A percentile compares a stretch with the other conserved stretches of the same genome.
Evolutionary conservation across 2,888 invertebrate species (phyloP).

Genomic region (Girardia tigrina): DNA sequence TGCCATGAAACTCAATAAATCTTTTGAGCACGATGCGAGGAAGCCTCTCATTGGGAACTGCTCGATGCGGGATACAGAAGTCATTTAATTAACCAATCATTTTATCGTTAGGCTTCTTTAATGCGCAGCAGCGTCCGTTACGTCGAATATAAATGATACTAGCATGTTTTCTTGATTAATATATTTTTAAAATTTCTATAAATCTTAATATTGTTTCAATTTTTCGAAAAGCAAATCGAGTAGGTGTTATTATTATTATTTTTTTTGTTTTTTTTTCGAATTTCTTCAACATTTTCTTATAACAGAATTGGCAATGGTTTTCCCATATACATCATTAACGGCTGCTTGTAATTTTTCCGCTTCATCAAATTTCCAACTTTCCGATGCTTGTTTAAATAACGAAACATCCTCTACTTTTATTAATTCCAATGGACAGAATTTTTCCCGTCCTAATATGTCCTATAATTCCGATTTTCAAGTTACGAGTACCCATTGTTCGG

Average conservation of each 20-base stretch:
- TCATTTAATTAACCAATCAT: conserved; percentile 17
- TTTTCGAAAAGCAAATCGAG: too few species aligned
- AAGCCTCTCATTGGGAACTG: conserved; percentile 15
- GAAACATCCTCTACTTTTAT: not conserved
- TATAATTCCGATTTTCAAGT: conserved; percentile 11
- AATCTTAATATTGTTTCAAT: too few species aligned
- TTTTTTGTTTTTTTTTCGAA: too few species aligned
- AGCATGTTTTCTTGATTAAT: too few species aligned
- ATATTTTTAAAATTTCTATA: too few species aligned
- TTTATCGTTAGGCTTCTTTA: not conserved
- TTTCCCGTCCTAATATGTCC: not conserved
- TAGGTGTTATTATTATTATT: too few species aligned
- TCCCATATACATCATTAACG: not conserved
- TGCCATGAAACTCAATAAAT: conserved; percentile 20
- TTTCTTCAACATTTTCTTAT: too few species aligned
- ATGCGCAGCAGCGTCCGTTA: conserved; percentile 20
- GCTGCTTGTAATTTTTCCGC: conserved; percentile 12
- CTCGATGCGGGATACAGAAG: conserved; percentile 10
- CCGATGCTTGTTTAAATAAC: not conserved
- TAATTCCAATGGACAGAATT: not conserved
- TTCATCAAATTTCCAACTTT: not conserved
- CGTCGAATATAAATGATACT: conserved; percentile 15
- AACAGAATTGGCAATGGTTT: too few species aligned
- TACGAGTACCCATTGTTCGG: not conserved
- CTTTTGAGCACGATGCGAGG: conserved; percentile 3